Conservation (phyloP, 2,888 invertebrate genomes). For the Acronicta psi region DNA sequence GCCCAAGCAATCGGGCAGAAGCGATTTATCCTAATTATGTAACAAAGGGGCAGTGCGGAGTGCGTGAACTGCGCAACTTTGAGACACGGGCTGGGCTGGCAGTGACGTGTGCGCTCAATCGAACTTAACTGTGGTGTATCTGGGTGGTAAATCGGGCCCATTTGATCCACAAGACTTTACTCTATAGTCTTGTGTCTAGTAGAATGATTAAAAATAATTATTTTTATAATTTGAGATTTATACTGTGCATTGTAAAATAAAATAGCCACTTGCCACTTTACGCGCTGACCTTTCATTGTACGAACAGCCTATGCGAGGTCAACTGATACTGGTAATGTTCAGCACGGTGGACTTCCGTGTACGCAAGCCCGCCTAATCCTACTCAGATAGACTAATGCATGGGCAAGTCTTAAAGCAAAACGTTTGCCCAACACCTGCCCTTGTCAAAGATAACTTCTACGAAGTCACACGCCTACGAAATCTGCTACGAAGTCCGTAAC, state of each 20-base stretch:
- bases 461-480: background rate
- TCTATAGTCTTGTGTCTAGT: background rate
- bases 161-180: background rate
- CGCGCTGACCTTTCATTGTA: too few species aligned
- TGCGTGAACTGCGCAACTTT: slow-evolving; percentile 18
- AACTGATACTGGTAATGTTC: too few species aligned
- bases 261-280: too few species aligned
- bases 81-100: slow-evolving; percentile 6
- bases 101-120: slow-evolving; percentile 29
- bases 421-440: background rate
- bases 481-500: slow-evolving; percentile 1
- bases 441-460: background rate
- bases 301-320: too few species aligned
- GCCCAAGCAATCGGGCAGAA: slow-evolving; percentile 4
- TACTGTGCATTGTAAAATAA: too few species aligned
- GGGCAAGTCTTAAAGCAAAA: too few species aligned
- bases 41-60: slow-evolving; percentile 18
- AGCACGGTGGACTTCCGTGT: too few species aligned
- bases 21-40: slow-evolving; percentile 45
- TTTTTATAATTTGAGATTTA: too few species aligned
- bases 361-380: too few species aligned
- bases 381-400: too few species aligned
- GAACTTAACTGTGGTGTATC: slow-evolving; percentile 2
- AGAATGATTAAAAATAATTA: too few species aligned
- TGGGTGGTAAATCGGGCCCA: slow-evolving; percentile 1